Evolutionary conservation across 1,140 invertebrate genomes (phyloP), one percentile per base, ranked within the genome.

Genomic region (Manduca sexta): DNA sequence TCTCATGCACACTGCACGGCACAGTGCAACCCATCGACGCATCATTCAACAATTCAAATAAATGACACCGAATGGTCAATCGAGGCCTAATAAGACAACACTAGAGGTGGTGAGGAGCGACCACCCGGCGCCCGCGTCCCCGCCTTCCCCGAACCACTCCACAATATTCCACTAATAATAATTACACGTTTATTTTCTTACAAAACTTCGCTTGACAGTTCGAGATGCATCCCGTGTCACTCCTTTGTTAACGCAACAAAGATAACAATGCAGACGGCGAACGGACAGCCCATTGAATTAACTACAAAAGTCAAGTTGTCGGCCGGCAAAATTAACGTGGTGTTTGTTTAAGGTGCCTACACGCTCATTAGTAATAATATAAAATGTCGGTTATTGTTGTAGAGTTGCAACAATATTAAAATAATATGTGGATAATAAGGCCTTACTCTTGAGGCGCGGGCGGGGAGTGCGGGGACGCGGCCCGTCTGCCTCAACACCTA

Each of bases 361-460:
- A 72, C 63, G 62, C 66, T 74, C 71, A 74, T 74, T 74, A 74
- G 66, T 70, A 66, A 63, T 68, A 60, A 63, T 63, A 64, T 62
- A 54, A 52, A 58, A 54, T 50, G 58, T 52, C 61, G 59, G 37
- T 47, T 52, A 58, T 60, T 63, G 61, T 65, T 61, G 53, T 14
- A 56, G 53, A 69, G 59, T 69, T 65, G 66, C 64, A 70, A 72
- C 69, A 70, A 75, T 75, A 72, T 75, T 75, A 70, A 72, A 75
- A 75, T 75, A 75, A 75, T 75, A 73, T 66, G n/a, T n/a, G n/a
- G n/a, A 65, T 75, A 73, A 75, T 73, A 70, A 66, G 64, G 54
- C 53, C n/a, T n/a, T n/a, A n/a, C n/a, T n/a, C n/a, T n/a, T n/a
- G 64, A 64, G 71, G 65, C 71, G 59, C 67, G 49, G 49, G 37